A percentile compares a stretch with the other conserved stretches of the same genome.
phyloP scores from a whole-genome alignment of 2,888 invertebrate species.

The Villa cingulata region DNA sequence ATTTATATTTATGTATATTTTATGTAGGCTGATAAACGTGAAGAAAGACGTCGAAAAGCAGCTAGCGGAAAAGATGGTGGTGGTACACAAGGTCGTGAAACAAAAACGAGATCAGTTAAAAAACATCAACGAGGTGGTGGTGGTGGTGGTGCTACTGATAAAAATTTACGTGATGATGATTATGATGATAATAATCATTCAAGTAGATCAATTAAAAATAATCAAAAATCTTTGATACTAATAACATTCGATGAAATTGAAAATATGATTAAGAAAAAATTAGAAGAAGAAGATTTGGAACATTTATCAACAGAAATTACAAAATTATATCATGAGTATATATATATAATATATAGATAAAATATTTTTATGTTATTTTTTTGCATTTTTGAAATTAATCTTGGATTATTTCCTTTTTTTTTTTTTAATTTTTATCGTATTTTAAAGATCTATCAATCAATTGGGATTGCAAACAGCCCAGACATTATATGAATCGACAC shows the following conservation, averaged over 20 bases:
- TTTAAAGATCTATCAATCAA: slow-evolving; percentile 51
- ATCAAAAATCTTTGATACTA: background rate
- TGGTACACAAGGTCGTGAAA: slow-evolving; percentile 85
- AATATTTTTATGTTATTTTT: background rate
- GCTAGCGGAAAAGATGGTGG: slow-evolving; percentile 79
- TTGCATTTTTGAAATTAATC: background rate
- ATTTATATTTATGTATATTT: background rate
- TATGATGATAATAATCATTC: slow-evolving; percentile 44
- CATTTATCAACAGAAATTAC: slow-evolving; percentile 58
- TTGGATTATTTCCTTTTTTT: background rate
- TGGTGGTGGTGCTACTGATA: too few species aligned
- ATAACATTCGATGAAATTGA: slow-evolving; percentile 44
- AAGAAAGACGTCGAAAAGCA: slow-evolving; percentile 81
- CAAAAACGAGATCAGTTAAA: slow-evolving; percentile 86
- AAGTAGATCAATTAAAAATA: slow-evolving; percentile 27
- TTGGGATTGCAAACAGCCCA: slow-evolving; percentile 53
- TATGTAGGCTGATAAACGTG: slow-evolving; percentile 54
- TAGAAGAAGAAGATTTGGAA: slow-evolving; percentile 61
- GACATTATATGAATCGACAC: slow-evolving; percentile 56
- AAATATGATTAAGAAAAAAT: slow-evolving; percentile 41
- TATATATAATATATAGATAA: too few species aligned
- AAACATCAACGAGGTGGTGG: slow-evolving; percentile 48
- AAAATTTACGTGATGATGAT: slow-evolving; percentile 53
- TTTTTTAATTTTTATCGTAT: slow-evolving; percentile 3
- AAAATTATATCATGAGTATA: slow-evolving; percentile 50